A percentile compares a stretch with the other conserved stretches of the same genome.
Evolutionary conservation across 2,113 vertebrate genomes (phyloP).

Genomic region (Antigone vipio): DNA sequence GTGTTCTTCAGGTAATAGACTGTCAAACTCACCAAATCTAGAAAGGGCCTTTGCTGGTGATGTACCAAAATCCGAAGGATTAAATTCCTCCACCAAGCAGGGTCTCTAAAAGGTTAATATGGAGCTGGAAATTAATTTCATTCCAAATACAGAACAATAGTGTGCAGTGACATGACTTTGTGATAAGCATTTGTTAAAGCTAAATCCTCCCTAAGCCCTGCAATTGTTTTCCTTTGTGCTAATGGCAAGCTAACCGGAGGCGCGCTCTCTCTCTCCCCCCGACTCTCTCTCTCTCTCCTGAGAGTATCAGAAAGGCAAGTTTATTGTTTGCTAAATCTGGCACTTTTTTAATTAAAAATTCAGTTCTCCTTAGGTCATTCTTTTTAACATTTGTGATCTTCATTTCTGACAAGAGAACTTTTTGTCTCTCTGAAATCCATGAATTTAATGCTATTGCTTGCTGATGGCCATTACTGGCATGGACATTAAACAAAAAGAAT

Average conservation of each 20-base stretch:
- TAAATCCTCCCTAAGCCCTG: slow-evolving; percentile 52
- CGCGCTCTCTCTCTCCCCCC: neutral
- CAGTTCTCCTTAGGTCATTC: neutral
- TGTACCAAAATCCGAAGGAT: neutral
- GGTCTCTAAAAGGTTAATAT: slow-evolving; percentile 22
- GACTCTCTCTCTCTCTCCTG: neutral
- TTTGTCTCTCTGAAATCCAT: neutral
- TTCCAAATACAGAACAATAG: slow-evolving; percentile 33
- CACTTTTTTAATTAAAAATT: neutral
- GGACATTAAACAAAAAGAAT: neutral
- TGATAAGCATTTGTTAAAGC: slow-evolving; percentile 43
- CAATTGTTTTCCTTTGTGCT: slow-evolving; percentile 47
- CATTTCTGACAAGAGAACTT: neutral
- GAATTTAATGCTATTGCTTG: neutral
- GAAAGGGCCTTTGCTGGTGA: neutral
- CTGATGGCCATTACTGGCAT: neutral
- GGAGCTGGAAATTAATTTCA: slow-evolving; percentile 50
- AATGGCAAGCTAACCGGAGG: neutral
- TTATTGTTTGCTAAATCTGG: neutral
- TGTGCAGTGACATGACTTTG: slow-evolving; percentile 10
- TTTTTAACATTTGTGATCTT: neutral
- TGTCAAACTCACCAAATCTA: neutral
- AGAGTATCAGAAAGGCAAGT: neutral
- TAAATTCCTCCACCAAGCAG: neutral
- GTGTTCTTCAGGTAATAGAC: neutral